These are phyloP conservation scores for Drosophila colorata DNA, from an alignment of 2,888 invertebrate species.

Conservation along the genomic window DNA sequence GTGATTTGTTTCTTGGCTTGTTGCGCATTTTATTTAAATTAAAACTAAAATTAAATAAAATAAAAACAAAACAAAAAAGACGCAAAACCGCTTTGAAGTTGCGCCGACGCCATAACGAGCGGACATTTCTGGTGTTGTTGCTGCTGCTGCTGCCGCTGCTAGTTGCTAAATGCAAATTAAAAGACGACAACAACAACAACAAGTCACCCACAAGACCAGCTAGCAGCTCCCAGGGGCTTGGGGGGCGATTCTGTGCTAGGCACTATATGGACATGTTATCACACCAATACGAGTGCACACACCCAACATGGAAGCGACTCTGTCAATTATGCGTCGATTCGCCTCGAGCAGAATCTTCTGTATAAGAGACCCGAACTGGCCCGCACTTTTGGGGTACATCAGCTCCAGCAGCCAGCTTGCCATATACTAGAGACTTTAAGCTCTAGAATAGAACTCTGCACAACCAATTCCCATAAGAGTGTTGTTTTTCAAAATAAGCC, in stretches of 20 bases:
- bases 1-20: conserved; percentile 35
- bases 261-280: conserved; percentile 59
- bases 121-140: conserved; percentile 55
- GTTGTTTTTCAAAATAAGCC: too few relatives aligned
- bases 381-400: conserved; percentile 3
- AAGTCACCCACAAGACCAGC: conserved; percentile 61
- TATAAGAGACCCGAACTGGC: background rate
- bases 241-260: background rate
- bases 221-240: background rate
- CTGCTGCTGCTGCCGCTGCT: conserved; percentile 14
- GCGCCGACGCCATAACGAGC: conserved; percentile 70
- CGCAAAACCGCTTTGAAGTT: conserved; percentile 63
- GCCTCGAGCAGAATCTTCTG: conserved; percentile 18
- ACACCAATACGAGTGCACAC: conserved; percentile 45
- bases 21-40: conserved; percentile 69
- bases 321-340: conserved; percentile 56
- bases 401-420: background rate
- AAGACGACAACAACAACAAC: conserved; percentile 42
- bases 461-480: too few relatives aligned
- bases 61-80: conserved; percentile 36
- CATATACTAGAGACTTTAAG: background rate
- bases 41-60: conserved; percentile 26
- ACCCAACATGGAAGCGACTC: conserved; percentile 45
- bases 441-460: background rate
- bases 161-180: conserved; percentile 73